phyloP scores from a whole-genome alignment of 1,140 invertebrate genomes.

The Drosophila teissieri region DNA sequence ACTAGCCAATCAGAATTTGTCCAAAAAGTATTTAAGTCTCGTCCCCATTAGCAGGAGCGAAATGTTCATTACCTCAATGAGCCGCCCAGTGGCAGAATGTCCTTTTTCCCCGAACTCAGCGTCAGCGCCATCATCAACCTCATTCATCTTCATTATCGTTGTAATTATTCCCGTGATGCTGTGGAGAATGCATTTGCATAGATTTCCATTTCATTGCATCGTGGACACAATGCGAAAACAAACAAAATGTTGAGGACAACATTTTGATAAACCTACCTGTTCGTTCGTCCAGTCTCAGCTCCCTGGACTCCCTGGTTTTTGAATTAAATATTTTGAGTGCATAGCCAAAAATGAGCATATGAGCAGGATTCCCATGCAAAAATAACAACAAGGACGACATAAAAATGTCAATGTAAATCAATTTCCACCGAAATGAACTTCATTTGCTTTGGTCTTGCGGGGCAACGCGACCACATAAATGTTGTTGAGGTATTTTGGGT shows the following conservation, averaged over 20 bases:
- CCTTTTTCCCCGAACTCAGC: slow-evolving; percentile 9
- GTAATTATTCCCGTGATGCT: slow-evolving; percentile 48
- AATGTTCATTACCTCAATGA: slow-evolving; percentile 17
- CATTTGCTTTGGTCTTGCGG: slow-evolving; percentile 42
- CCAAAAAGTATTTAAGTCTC: slow-evolving; percentile 4
- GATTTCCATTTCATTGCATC: slow-evolving; percentile 57
- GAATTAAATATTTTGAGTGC: slow-evolving; percentile 73
- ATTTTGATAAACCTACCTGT: slow-evolving; percentile 29
- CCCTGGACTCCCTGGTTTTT: slow-evolving; percentile 60
- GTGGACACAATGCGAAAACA: slow-evolving; percentile 36
- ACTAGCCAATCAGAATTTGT: background rate
- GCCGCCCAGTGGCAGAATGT: slow-evolving; percentile 8
- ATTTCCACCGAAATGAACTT: slow-evolving; percentile 75
- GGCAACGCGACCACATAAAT: slow-evolving; percentile 28
- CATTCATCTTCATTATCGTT: slow-evolving; percentile 51
- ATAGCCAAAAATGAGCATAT: slow-evolving; percentile 25
- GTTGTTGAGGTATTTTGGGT: slow-evolving; percentile 2
- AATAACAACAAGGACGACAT: slow-evolving; percentile 17
- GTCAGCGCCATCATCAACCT: slow-evolving; percentile 2
- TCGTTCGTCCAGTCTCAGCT: background rate
- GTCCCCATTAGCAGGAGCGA: slow-evolving; percentile 11
- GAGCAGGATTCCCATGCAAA: background rate
- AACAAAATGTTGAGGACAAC: slow-evolving; percentile 44
- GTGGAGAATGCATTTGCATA: slow-evolving; percentile 60
- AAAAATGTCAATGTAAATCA: slow-evolving; percentile 74